These are phyloP conservation scores for Gandaritis pyraliata DNA, from an alignment of 2,888 invertebrate genomes.

Conservation along the genomic window DNA sequence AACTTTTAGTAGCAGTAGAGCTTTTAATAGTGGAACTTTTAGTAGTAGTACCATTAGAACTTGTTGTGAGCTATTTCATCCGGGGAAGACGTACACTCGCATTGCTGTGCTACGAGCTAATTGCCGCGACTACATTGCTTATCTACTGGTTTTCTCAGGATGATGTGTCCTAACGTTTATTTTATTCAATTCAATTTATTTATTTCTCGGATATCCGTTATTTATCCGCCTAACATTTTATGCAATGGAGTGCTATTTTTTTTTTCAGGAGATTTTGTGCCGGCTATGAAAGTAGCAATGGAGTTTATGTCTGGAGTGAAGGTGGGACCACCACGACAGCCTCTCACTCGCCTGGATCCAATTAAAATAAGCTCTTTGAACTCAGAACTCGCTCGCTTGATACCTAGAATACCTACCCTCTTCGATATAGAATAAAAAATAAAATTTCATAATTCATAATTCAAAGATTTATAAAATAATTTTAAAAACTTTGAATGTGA, in stretches of 20 bases:
- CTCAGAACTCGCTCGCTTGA: slow-evolving; percentile 36
- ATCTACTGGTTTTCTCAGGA: no score
- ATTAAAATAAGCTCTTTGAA: slow-evolving; percentile 52
- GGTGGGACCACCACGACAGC: slow-evolving; percentile 84
- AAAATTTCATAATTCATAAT: background rate
- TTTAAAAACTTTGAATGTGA: no score
- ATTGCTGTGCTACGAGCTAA: no score
- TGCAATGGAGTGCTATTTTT: background rate
- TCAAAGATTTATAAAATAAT: background rate
- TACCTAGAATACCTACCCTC: no score
- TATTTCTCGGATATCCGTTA: background rate
- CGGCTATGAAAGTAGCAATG: slow-evolving; percentile 87
- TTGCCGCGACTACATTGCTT: no score
- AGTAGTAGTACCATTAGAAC: no score
- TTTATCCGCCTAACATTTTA: background rate
- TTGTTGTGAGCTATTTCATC: no score
- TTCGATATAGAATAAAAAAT: background rate
- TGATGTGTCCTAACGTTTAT: no score
- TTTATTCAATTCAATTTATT: no score
- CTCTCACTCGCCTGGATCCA: slow-evolving; percentile 70
- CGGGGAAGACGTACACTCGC: no score
- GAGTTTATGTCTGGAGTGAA: slow-evolving; percentile 80
- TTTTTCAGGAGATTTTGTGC: slow-evolving; percentile 84
- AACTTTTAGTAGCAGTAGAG: no score
- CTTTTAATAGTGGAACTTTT: no score